Conservation (phyloP, 2,888 invertebrate species). For the Caenorhabditis uteleia region DNA sequence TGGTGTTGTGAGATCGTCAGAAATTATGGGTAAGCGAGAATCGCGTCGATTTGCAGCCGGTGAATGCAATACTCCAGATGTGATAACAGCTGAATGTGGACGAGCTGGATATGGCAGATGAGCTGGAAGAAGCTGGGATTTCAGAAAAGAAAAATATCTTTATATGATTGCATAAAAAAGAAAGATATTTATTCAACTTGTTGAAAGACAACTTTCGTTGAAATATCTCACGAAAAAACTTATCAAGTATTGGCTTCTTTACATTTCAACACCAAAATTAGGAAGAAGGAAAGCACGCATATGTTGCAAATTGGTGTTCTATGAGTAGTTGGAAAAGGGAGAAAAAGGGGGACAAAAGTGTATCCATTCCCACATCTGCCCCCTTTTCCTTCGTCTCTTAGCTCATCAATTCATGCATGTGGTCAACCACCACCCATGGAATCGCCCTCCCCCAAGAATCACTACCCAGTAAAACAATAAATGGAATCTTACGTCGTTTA, state of each 20-base stretch:
- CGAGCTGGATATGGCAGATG: conserved; percentile 3
- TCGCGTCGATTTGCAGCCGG: conserved; percentile 1
- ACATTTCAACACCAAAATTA: no score
- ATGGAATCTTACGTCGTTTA: conserved; percentile 35
- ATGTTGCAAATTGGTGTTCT: background rate
- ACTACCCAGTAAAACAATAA: background rate
- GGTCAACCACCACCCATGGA: background rate
- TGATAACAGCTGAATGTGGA: conserved; percentile 22
- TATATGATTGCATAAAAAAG: background rate
- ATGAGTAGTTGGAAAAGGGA: no score
- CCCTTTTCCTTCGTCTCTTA: background rate
- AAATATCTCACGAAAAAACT: no score
- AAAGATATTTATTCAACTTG: no score
- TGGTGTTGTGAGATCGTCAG: conserved; percentile 28
- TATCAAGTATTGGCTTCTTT: no score
- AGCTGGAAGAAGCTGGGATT: background rate
- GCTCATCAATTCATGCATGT: conserved; percentile 1
- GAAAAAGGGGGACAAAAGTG: no score
- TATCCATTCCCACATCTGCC: no score
- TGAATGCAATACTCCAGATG: conserved; percentile 7
- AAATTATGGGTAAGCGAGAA: no score
- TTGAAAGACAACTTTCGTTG: no score
- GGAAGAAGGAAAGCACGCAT: background rate
- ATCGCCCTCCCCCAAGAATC: no score
- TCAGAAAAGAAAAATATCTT: background rate